Conservation (phyloP, 2,113 vertebrate genomes). For the Empidonax traillii region DNA sequence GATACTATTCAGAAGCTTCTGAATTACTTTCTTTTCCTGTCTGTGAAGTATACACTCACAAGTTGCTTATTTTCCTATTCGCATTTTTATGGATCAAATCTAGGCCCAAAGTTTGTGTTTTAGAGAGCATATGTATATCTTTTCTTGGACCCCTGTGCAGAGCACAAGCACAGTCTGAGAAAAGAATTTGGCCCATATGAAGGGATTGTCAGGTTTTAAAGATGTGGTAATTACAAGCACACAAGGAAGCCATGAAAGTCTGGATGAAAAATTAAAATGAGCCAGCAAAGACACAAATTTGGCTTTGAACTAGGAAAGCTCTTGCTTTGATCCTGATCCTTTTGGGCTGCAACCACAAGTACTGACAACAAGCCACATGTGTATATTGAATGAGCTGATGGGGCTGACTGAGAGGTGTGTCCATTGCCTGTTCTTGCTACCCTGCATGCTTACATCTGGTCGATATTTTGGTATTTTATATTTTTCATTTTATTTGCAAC, state of each 20-base stretch:
- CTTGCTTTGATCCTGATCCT: slow-evolving; percentile 68
- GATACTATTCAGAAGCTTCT: background rate
- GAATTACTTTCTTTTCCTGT: background rate
- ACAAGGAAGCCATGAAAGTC: slow-evolving; percentile 64
- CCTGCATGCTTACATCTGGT: background rate
- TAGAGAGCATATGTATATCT: slow-evolving; percentile 47
- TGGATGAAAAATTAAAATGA: slow-evolving; percentile 66
- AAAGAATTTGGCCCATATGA: slow-evolving; percentile 62
- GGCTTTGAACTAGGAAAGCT: slow-evolving; percentile 66
- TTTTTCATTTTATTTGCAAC: background rate
- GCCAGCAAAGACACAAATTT: slow-evolving; percentile 68
- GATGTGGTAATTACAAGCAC: slow-evolving; percentile 66
- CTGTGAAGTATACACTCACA: background rate
- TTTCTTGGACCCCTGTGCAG: slow-evolving; percentile 49
- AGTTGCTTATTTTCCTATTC: slow-evolving; percentile 19
- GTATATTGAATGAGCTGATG: slow-evolving; percentile 21
- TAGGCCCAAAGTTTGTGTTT: slow-evolving; percentile 47
- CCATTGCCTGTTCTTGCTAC: background rate
- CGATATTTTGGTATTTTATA: background rate
- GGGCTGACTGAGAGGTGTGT: slow-evolving; percentile 4
- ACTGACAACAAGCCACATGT: slow-evolving; percentile 64
- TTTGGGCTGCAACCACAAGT: slow-evolving; percentile 57
- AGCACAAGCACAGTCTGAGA: slow-evolving; percentile 40
- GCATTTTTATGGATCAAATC: slow-evolving; percentile 43
- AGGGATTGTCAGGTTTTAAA: slow-evolving; percentile 67